These are phyloP conservation scores for Cosmorhoe ocellata DNA, from an alignment of 2,888 invertebrate species.

Conservation along the genomic window DNA sequence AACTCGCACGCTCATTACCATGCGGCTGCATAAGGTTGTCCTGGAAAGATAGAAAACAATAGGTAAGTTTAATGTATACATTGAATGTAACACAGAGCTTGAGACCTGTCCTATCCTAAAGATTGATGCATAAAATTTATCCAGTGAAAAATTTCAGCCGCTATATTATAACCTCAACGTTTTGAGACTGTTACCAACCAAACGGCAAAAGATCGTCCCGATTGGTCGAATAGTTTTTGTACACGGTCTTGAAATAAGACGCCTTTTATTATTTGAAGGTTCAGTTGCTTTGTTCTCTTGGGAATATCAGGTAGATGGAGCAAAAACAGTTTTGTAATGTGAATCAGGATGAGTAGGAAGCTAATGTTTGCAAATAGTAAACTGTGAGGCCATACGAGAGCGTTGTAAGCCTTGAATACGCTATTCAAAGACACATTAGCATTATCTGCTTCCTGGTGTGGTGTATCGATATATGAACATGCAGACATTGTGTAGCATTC, in stretches of 20 bases:
- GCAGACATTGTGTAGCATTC: constrained; percentile 51
- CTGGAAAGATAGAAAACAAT: constrained; percentile 81
- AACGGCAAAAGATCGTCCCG: constrained; percentile 50
- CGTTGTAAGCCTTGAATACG: constrained; percentile 75
- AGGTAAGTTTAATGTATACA: constrained; percentile 32
- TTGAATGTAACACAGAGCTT: constrained; percentile 18
- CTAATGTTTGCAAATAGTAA: constrained; percentile 59
- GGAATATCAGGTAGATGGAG: constrained; percentile 26
- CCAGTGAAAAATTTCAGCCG: constrained; percentile 53
- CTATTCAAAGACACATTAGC: constrained; percentile 78
- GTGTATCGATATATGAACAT: constrained; percentile 60
- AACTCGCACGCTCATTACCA: constrained; percentile 88
- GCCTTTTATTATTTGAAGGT: constrained; percentile 30
- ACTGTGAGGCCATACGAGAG: constrained; percentile 70
- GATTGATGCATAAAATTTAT: constrained; percentile 61
- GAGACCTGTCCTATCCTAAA: too few relatives aligned
- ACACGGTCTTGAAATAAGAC: constrained; percentile 25
- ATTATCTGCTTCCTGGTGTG: constrained; percentile 75
- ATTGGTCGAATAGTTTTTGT: constrained; percentile 37
- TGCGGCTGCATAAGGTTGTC: constrained; percentile 89
- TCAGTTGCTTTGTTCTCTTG: constrained; percentile 37
- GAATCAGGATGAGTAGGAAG: constrained; percentile 59
- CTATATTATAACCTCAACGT: constrained; percentile 63
- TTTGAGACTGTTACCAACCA: constrained; percentile 59
- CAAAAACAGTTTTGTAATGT: constrained; percentile 31